Evolutionary conservation across 1,140 invertebrate species (phyloP), one percentile per base, ranked within the genome.

Genomic region (Glomeris maerens): DNA sequence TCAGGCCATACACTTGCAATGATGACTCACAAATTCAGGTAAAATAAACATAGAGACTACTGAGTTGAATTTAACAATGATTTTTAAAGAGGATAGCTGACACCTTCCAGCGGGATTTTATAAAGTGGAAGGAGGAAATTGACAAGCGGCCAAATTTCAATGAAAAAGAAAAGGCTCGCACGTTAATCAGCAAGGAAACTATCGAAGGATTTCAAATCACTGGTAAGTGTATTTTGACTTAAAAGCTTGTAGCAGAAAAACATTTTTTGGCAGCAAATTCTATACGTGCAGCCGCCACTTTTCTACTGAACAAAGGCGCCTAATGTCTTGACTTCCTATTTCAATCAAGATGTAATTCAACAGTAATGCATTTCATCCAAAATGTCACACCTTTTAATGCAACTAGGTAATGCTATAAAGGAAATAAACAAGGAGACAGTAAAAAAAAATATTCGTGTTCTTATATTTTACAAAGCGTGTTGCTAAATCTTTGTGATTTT

Each of bases 21-120:
- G 31, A 28, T 27, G 45, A 47, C 31, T 7, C 45, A 47, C 7
- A 27, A 47, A 27, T 47, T n/a, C 26, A 5, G 7, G 45, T 47
- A 47, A 47, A 5, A 44, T 22, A 20, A 7, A 47, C 14, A 5
- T 7, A 5, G 7, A 47, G n/a, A n/a, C 31, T 47, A 39, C n/a
- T 36, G 5, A 38, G 5, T 47, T 47, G 7, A 10, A 44, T 20
- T 44, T 5, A 5, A 44, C 41, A 44, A 7, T 7, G 17, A 10
- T 38, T 47, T 38, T 47, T 47, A 7, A n/a, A 47, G 45, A 27
- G 45, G 45, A n/a, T 47, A 38, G 31, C 26, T 27, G 26, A 47
- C 7, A 10, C 7, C 7, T 47, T 47, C 23, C 26, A 27, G 13
- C 25, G 7, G n/a, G 26, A 47, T 27, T 27, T 47, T 5, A 27